Base-by-base conservation (phyloP, 2,797 vertebrate genomes). In the Squalus acanthias region DNA sequence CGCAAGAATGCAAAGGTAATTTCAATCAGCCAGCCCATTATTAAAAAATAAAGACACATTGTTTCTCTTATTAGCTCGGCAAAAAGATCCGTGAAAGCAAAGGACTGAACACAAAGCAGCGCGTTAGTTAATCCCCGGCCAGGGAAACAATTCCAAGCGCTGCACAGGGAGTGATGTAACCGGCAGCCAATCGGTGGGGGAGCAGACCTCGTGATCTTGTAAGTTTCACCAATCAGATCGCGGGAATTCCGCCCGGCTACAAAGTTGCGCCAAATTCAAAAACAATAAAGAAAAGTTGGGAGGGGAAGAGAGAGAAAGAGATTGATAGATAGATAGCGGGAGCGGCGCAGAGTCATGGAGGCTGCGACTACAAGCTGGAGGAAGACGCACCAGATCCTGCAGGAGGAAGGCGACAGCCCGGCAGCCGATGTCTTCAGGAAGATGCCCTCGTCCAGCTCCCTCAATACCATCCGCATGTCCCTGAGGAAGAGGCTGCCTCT, bases 401-500 rank as follows among this genome's bases (percentile, higher is more conserved):
- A 98, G 94, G 98, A 99, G 96, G 98, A 98, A 0, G 98, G 98
- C 2, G 97, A 98, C 17, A 98, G 97, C 93, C 98, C 98, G 4
- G 97, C 97, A 26, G 97, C 98, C 0, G 98, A 98, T 60, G 97
- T 96, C 8, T 97, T 98, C 97, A 98, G 97, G 33, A 98, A 97
- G 96, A 98, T 98, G 29, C 97, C 97, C 33, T 97, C 98, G 12
- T 97, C 98, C 0, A 98, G 98, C 33, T 98, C 98, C 0, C 97
- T 99, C 2, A 98, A 98, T 92, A 98, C 98, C 2, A 96, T 99
- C 96, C 96, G 98, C 87, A 98, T 98, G 98, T 98, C 99, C 67
- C 97, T 99, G 96, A 98, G 99, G 72, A 99, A 98, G 96, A 97
- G 98, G 82, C 98, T 98, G 57, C 99, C 99, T 0, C 97, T 99